Evolutionary conservation across 2,113 vertebrate species (phyloP).

Genomic region (Crocuta crocuta): DNA sequence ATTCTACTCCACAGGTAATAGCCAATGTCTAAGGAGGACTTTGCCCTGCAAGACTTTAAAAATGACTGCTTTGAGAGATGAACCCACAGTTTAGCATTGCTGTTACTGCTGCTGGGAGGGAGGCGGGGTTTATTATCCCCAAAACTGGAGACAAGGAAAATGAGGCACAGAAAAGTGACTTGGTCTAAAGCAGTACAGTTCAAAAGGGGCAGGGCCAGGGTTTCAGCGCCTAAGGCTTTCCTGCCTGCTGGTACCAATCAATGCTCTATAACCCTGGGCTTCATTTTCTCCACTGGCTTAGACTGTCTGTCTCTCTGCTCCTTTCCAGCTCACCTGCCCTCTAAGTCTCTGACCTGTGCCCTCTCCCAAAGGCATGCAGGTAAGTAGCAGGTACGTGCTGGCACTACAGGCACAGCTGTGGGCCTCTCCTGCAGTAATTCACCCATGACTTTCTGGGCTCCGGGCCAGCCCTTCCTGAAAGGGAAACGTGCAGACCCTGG

Average conservation of each 20-base stretch:
- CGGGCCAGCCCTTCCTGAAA: constrained; percentile 69
- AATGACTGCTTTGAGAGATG: background rate
- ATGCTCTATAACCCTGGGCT: background rate
- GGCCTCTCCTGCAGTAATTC: background rate
- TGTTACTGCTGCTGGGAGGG: background rate
- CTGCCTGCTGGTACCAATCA: background rate
- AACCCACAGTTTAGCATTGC: background rate
- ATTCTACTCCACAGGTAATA: background rate
- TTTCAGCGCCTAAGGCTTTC: background rate
- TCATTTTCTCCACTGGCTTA: background rate
- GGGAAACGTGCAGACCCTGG: constrained; percentile 56
- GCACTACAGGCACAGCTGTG: background rate
- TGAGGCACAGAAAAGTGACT: background rate
- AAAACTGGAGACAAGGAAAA: background rate
- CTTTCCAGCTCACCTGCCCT: background rate
- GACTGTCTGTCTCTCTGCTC: background rate
- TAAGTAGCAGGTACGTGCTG: background rate
- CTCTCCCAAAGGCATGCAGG: constrained; percentile 9
- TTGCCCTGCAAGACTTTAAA: background rate
- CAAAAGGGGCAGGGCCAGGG: background rate
- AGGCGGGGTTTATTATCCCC: background rate
- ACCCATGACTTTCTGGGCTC: constrained; percentile 60
- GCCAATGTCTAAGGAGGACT: background rate
- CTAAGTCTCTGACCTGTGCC: background rate
- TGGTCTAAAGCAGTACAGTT: background rate